Evolutionary conservation across 2,888 invertebrate species (phyloP).

Genomic region (Petrolisthes manimaculis): DNA sequence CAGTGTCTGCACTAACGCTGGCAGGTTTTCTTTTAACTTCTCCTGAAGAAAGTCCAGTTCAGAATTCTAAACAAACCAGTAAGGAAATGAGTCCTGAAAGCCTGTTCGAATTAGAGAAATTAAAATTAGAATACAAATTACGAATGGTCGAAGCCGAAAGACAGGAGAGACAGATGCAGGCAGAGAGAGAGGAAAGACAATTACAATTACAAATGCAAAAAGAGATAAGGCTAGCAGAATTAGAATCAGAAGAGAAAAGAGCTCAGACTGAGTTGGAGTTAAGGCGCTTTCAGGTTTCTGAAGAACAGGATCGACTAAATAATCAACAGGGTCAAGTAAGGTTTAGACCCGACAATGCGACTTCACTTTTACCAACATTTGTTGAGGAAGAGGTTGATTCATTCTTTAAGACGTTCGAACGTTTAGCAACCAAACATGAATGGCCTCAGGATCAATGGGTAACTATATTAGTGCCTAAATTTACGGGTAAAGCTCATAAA

Average conservation of each 20-base stretch:
- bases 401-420: not conserved
- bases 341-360: not conserved
- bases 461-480: not conserved
- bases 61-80: not conserved
- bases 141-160: not conserved
- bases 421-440: not conserved
- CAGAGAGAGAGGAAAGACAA: no score
- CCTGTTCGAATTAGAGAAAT: not conserved
- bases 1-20: not conserved
- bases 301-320: not conserved
- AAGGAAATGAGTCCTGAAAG: not conserved
- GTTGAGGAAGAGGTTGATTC: not conserved
- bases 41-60: not conserved
- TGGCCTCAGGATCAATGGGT: slow-evolving; percentile 2
- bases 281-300: not conserved
- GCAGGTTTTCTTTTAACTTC: not conserved
- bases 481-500: slow-evolving; percentile 4
- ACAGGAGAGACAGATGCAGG: no score
- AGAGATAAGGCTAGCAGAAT: not conserved
- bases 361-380: not conserved
- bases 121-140: not conserved
- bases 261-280: not conserved
- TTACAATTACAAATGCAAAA: not conserved
- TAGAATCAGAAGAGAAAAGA: not conserved
- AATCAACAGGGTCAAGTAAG: not conserved